Base-by-base conservation (phyloP, 2,797 vertebrate genomes). In the Margarornis squamiger region DNA sequence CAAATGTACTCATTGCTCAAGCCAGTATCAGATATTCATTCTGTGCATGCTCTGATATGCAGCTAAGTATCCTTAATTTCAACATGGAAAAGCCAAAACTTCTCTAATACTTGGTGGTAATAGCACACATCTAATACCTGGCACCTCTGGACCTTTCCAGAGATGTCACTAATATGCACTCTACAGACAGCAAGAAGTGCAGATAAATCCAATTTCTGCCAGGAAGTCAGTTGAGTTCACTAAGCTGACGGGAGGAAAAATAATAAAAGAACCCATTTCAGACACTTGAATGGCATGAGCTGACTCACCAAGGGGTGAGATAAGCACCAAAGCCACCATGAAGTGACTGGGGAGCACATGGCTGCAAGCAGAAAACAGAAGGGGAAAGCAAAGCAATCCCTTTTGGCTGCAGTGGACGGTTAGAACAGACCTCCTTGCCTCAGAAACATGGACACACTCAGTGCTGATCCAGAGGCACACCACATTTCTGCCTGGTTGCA, bases 401-500 rank as follows among this genome's bases (percentile, higher is more conserved):
- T 66, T 86, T 5, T 12, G n/a, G 39, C 59, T 77, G 81, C 55
- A 74, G 36, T 2, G 1, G 32, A 59, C 16, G 12, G 45, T 58
- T 26, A 51, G 62, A 57, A 21, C 20, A 57, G 66, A 55, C 18
- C 55, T 90, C 30, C 30, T 6, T 15, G 46, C 2, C 2, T 51
- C 80, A 79, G 58, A 57, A 78, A 48, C 46, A 49, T 0, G 4
- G 22, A n/a, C 2, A 4, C 29, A 59, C 32, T 15, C 17, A 12
- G 1, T 1, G 3, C 9, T 0, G 1, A 19, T 41, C 48, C 45
- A 0, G 0, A 78, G 45, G 32, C 51, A 75, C 0, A 0, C 10
- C 14, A 19, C 30, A 21, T 49, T 79, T 72, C 15, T 4, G 6
- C 61, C 83, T 63, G 39, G 39, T 41, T 82, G 77, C 72, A 86